phyloP scores from a whole-genome alignment of 2,888 invertebrate species.

The Smittia sp. region DNA sequence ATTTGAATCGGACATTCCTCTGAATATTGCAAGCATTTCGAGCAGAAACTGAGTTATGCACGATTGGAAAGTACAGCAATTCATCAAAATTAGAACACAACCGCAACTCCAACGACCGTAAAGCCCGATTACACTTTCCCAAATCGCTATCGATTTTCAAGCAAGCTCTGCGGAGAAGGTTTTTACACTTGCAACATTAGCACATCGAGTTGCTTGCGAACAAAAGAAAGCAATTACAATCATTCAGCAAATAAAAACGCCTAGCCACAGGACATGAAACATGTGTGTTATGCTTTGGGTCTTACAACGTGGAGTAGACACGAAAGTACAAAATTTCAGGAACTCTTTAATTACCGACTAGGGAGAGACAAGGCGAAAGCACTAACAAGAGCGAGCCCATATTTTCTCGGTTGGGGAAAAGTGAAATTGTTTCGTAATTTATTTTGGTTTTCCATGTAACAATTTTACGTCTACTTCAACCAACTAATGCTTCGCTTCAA shows the following conservation, averaged over 20 bases:
- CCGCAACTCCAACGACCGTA: neutral
- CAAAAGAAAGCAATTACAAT: slow-evolving; percentile 22
- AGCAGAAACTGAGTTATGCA: neutral
- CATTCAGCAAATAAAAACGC: slow-evolving; percentile 6
- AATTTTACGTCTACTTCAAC: neutral
- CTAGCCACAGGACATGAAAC: neutral
- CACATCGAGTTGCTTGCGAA: neutral
- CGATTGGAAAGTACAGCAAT: neutral
- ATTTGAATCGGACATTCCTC: slow-evolving; percentile 5
- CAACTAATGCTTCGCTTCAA: too few species aligned
- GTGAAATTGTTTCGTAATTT: slow-evolving; percentile 10
- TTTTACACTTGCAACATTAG: slow-evolving; percentile 1
- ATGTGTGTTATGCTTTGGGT: neutral
- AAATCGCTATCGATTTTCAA: slow-evolving; percentile 19
- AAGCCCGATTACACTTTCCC: neutral
- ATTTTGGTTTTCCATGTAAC: slow-evolving; percentile 14
- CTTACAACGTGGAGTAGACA: neutral
- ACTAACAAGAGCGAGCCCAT: neutral
- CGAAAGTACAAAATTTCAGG: slow-evolving; percentile 12
- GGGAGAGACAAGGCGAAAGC: slow-evolving; percentile 17
- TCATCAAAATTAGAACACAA: slow-evolving; percentile 14
- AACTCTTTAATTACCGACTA: slow-evolving; percentile 13
- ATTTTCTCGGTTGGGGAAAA: neutral
- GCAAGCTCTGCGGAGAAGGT: neutral
- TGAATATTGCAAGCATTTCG: neutral